Evolutionary conservation across 2,113 vertebrate genomes (phyloP).

Genomic region (Anolis carolinensis): DNA sequence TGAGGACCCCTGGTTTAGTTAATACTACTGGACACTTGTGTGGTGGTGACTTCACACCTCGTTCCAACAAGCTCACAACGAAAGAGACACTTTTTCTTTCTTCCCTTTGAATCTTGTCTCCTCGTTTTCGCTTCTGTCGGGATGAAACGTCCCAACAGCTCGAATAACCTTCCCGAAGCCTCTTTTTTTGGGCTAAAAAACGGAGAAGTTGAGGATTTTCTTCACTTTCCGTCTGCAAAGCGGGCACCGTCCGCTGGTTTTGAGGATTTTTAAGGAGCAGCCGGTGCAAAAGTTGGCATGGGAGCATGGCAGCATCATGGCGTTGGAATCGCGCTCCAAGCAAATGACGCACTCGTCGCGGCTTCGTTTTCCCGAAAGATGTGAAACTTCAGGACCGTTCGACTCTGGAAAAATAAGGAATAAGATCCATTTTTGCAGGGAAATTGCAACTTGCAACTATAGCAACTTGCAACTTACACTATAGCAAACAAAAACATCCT

Average conservation of each 20-base stretch:
- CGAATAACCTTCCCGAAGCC: not conserved
- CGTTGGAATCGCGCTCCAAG: not conserved
- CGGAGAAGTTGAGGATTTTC: not conserved
- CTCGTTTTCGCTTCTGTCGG: too few species aligned
- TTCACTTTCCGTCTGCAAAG: conserved; percentile 47
- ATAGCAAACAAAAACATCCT: not conserved
- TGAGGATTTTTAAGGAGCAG: conserved; percentile 52
- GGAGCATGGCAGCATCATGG: conserved; percentile 51
- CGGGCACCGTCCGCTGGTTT: conserved; percentile 44
- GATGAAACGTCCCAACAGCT: too few species aligned
- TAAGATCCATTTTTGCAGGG: not conserved
- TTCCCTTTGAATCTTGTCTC: not conserved
- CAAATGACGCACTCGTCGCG: conserved; percentile 52
- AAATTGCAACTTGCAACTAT: too few species aligned
- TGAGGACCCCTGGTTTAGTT: too few species aligned
- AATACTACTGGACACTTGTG: too few species aligned
- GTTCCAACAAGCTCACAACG: not conserved
- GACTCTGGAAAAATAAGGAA: not conserved
- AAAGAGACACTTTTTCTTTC: not conserved
- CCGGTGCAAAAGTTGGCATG: conserved; percentile 55
- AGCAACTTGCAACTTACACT: too few species aligned
- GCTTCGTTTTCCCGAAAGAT: rapidly evolving
- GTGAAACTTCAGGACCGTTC: rapidly evolving
- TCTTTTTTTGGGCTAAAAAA: not conserved
- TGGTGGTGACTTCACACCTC: too few species aligned